Evolutionary conservation across 1,140 invertebrate genomes (phyloP).

Genomic region (Druon quercuslanigerum): DNA sequence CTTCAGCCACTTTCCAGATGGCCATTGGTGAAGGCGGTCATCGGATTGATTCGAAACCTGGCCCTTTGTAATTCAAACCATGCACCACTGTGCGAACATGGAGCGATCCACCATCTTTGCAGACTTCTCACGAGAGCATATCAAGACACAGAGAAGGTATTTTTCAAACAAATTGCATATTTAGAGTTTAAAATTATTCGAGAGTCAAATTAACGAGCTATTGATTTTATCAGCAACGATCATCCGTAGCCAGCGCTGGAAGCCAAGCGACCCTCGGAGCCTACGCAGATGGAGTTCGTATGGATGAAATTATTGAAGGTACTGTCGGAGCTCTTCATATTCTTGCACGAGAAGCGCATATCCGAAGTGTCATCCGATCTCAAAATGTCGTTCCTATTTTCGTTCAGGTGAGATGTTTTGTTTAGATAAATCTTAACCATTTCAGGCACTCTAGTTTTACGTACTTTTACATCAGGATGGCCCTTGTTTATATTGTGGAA

Average conservation of each 20-base stretch:
- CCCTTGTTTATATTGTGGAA: no score
- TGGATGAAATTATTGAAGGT: constrained; percentile 99
- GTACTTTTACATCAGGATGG: no score
- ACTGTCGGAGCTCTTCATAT: constrained; percentile 98
- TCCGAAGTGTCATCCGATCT: constrained; percentile 92
- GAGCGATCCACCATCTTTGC: constrained; percentile 94
- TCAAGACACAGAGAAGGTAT: constrained; percentile 91
- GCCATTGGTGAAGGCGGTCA: constrained; percentile 97
- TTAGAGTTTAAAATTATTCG: background rate
- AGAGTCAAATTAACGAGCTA: constrained; percentile 6
- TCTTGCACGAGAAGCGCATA: constrained; percentile 95
- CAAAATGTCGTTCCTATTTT: constrained; percentile 97
- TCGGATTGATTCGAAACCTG: constrained; percentile 97
- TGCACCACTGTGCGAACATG: constrained; percentile 93
- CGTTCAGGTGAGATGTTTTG: constrained; percentile 82
- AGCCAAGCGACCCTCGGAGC: constrained; percentile 73
- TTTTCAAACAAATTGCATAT: constrained; percentile 5
- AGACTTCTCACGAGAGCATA: constrained; percentile 94
- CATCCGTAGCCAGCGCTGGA: constrained; percentile 85
- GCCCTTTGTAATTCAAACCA: constrained; percentile 97
- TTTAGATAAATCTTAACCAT: background rate
- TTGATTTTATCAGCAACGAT: constrained; percentile 77
- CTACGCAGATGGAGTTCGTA: constrained; percentile 89
- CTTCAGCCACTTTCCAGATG: constrained; percentile 95
- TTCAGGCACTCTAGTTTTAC: no score